phyloP scores from a whole-genome alignment of 2,888 invertebrate species.

The Euspilapteryx auroguttella region DNA sequence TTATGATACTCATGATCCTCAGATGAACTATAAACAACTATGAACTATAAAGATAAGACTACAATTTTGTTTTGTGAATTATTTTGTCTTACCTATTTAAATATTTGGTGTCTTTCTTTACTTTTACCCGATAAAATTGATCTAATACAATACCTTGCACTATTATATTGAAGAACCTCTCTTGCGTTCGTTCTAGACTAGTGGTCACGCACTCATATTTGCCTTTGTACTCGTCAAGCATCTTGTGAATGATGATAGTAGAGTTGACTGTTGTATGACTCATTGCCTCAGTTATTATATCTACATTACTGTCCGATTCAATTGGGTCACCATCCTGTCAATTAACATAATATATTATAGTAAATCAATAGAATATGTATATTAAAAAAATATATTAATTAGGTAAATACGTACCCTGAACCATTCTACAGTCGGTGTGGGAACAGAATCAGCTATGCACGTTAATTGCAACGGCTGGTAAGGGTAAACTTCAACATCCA shows the following conservation, averaged over 20 bases:
- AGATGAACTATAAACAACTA: too few relatives aligned
- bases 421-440: constrained; percentile 69
- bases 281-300: constrained; percentile 12
- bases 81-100: too few relatives aligned
- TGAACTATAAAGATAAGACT: too few relatives aligned
- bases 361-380: too few relatives aligned
- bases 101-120: too few relatives aligned
- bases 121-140: too few relatives aligned
- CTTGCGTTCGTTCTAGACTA: too few relatives aligned
- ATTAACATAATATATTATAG: constrained; percentile 6
- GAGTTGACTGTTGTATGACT: constrained; percentile 25
- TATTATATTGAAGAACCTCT: too few relatives aligned
- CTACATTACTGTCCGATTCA: constrained; percentile 11
- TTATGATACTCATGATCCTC: too few relatives aligned
- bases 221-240: constrained; percentile 11
- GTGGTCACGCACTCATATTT: constrained; percentile 5
- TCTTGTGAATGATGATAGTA: constrained; percentile 17
- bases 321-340: constrained; percentile 14
- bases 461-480: constrained; percentile 27
- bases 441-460: constrained; percentile 62
- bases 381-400: too few relatives aligned
- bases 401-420: constrained; percentile 66
- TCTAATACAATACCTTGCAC: too few relatives aligned
- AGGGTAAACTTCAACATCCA: constrained; percentile 15
- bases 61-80: too few relatives aligned